Evolutionary conservation across 1,140 invertebrate genomes (phyloP), one percentile per base, ranked within the genome.

Genomic region (Ceratina calcarata): DNA sequence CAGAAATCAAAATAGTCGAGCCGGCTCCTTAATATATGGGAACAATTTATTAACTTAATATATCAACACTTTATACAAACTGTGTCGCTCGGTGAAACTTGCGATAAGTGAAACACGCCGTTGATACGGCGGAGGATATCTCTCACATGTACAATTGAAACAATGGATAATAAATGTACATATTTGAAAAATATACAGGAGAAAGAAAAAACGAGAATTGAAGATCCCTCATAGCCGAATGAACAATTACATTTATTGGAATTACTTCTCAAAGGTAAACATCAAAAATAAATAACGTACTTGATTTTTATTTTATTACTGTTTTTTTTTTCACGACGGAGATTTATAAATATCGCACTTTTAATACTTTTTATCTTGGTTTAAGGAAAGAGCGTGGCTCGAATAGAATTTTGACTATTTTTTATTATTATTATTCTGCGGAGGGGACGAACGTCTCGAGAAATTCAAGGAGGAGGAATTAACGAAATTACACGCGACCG

Each of bases 11-110:
- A 45, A 45, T 2, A 45, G 37, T 45, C 37, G 37, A 32, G 37
- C 37, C 37, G 37, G 37, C n/a, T 10, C 15, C 68, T 72, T 79
- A 73, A 85, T 86, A 67, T 79, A 86, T 86, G 78, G 85, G 85
- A 86, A 86, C 85, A 86, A 86, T 86, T 86, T 86, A 86, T 86
- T 86, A 86, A 86, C 84, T 86, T 82, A 86, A 86, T 82, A 86
- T 85, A 86, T 86, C 84, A 86, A 86, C 81, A 86, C 72, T 86
- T 86, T 86, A 86, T 86, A 86, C 85, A 86, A 86, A 86, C 84
- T 86, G 84, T 86, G 77, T 85, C 80, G 81, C 83, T 86, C 85
- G 67, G 78, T 86, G 73, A 82, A 66, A 70, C 85, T n/a, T n/a
- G 85, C 67, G 80, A 82, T 81, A 85, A 85, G 80, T 82, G 71